Base-by-base conservation (phyloP, 1,140 invertebrate species). In the Drosophila simulans region DNA sequence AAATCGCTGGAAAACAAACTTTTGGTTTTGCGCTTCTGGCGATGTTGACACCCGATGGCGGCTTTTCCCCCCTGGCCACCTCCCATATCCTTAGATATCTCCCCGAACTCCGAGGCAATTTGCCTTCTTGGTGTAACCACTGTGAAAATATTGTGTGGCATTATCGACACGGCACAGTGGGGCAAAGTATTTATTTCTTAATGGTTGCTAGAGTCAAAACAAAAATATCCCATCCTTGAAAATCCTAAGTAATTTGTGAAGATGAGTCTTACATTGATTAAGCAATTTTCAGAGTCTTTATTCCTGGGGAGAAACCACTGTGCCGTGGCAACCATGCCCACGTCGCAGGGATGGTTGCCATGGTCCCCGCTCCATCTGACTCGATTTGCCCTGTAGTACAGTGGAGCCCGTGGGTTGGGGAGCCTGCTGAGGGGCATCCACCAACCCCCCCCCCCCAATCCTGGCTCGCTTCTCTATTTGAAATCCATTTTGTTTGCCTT, bases 401-500 rank as follows among this genome's bases (percentile, higher is more conserved):
- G 59, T 59, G n/a, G 43, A 34, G 45, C 45, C n/a, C 39, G n/a
- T 34, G 35, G 64, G 27, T 35, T 3, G 25, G 20, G 64, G 25
- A n/a, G 27, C 37, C 35, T 15, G 17, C 20, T 22, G 65, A 34
- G 48, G 55, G 68, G 42, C 68, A 60, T 54, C 70, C 40, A n/a
- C n/a, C n/a, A n/a, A n/a, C 39, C 51, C 63, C 54, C 56, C 49
- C 70, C 40, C 39, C 64, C 42, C 54, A 35, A 57, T 74, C 62
- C 73, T 68, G 64, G 51, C 65, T 45, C 59, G 59, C 84, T 88
- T 74, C 72, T 89, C 83, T 80, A 84, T 88, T 88, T 84, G 84
- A 88, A 88, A 88, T 84, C 84, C 84, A 84, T 89, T 88, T 89
- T 91, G 88, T 91, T 91, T 91, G 88, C 88, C 70, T 91, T 91